Conservation (phyloP, 2,113 vertebrate genomes). For the Rattus norvegicus region GRCr8 NC_086020.1:106295001-106295500, state of each 20-base stretch:
- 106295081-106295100: neutral
- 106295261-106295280: neutral
- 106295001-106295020: neutral
- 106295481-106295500: too few species aligned
- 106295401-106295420: too few species aligned
- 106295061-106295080: neutral
- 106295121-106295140: neutral
- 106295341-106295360: too few species aligned
- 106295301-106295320: neutral
- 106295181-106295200: neutral
- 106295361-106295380: too few species aligned
- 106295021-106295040: neutral
- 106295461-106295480: too few species aligned
- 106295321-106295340: too few species aligned
- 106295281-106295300: neutral
- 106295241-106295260: neutral
- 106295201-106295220: neutral
- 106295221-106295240: neutral
- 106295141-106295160: neutral
- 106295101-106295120: neutral
- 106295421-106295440: too few species aligned
- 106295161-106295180: constrained; percentile 4
- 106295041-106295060: constrained; percentile 18
- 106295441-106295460: too few species aligned
- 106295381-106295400: too few species aligned